These are phyloP conservation scores for Pangasius djambal DNA, from an alignment of 2,797 vertebrate species.

Conservation along the genomic window DNA sequence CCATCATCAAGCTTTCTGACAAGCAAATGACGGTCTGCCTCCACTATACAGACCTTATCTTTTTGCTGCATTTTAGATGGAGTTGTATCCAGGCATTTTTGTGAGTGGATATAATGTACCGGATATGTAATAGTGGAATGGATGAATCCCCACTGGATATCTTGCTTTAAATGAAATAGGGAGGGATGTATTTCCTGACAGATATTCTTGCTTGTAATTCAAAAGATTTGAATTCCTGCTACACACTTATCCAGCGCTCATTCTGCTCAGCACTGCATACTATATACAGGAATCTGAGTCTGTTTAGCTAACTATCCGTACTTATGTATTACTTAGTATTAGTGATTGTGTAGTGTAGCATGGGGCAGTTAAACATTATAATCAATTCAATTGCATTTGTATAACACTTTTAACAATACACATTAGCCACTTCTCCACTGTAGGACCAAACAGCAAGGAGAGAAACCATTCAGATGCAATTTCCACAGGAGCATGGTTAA, in stretches of 20 bases:
- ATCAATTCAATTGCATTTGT: neutral
- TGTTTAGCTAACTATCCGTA: slow-evolving; percentile 1
- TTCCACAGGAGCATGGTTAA: neutral
- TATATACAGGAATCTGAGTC: neutral
- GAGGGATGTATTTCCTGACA: slow-evolving; percentile 13
- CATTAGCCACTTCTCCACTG: neutral
- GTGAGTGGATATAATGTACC: slow-evolving; percentile 37
- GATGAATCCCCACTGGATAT: slow-evolving; percentile 39
- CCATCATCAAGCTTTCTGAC: slow-evolving; percentile 55
- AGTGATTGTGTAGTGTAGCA: neutral
- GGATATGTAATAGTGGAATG: slow-evolving; percentile 24
- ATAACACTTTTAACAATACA: neutral
- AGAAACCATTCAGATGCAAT: neutral
- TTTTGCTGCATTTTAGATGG: slow-evolving; percentile 40
- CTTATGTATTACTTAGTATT: neutral
- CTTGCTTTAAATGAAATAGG: slow-evolving; percentile 25
- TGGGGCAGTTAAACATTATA: neutral
- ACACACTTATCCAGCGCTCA: neutral
- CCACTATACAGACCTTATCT: slow-evolving; percentile 46
- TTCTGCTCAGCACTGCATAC: neutral
- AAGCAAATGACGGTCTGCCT: slow-evolving; percentile 30
- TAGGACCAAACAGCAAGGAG: neutral
- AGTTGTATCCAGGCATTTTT: slow-evolving; percentile 40
- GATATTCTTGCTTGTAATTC: slow-evolving; percentile 35
- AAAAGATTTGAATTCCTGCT: slow-evolving; percentile 3